phyloP scores from a whole-genome alignment of 2,888 invertebrate genomes.

The Phaonia tiefii region DNA sequence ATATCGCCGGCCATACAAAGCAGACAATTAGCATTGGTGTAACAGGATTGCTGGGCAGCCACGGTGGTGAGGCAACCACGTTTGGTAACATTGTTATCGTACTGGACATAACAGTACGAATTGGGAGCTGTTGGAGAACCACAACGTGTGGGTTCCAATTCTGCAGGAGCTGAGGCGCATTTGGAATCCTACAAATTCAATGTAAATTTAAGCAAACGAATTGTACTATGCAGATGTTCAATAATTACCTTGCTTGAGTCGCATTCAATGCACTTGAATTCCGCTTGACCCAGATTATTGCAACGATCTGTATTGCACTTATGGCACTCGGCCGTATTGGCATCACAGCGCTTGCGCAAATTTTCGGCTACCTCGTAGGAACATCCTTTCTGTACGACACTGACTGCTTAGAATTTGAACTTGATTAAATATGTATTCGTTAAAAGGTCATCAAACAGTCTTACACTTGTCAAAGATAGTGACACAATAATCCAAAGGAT shows the following conservation, averaged over 20 bases:
- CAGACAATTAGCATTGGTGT: slow-evolving; percentile 71
- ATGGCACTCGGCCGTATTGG: slow-evolving; percentile 70
- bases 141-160: slow-evolving; percentile 71
- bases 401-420: slow-evolving; percentile 42
- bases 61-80: slow-evolving; percentile 73
- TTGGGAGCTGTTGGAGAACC: slow-evolving; percentile 74
- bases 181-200: slow-evolving; percentile 71
- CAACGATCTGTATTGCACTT: slow-evolving; percentile 76
- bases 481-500: slow-evolving; percentile 77
- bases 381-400: slow-evolving; percentile 75
- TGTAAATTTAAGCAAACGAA: too few relatives aligned
- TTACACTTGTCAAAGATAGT: slow-evolving; percentile 76
- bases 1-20: slow-evolving; percentile 75
- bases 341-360: slow-evolving; percentile 72
- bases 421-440: background rate
- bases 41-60: slow-evolving; percentile 68
- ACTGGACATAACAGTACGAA: slow-evolving; percentile 76
- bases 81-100: slow-evolving; percentile 67
- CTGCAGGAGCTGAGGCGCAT: slow-evolving; percentile 70
- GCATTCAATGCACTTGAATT: slow-evolving; percentile 75
- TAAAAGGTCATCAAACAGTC: slow-evolving; percentile 36
- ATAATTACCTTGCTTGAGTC: slow-evolving; percentile 71
- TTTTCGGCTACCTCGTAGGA: slow-evolving; percentile 73
- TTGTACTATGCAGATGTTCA: background rate
- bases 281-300: slow-evolving; percentile 74